Evolutionary conservation across 23 tunicate species (phyloP).

Genomic region (Aplidium turbinatum): DNA sequence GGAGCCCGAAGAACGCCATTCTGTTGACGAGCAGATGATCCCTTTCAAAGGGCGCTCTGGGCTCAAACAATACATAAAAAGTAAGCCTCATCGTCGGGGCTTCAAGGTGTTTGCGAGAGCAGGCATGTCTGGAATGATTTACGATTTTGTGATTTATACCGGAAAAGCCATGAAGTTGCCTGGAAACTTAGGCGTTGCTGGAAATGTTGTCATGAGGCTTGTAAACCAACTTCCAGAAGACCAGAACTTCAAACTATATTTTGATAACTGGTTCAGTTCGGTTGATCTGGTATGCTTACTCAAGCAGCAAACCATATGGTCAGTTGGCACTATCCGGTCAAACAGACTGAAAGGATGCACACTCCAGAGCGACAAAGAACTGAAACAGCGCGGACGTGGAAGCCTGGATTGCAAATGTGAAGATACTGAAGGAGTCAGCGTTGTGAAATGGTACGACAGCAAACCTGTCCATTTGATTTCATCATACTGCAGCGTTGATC

Average conservation of each 20-base stretch:
- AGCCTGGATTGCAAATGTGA: no score
- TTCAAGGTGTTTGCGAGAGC: constrained; percentile 29
- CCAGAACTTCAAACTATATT: constrained; percentile 10
- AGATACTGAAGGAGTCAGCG: no score
- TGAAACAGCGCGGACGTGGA: no score
- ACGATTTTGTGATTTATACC: constrained; percentile 10
- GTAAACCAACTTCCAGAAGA: constrained; percentile 17
- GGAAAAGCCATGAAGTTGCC: constrained; percentile 36
- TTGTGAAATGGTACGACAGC: no score
- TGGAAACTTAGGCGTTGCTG: constrained; percentile 20
- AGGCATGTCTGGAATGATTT: constrained; percentile 16
- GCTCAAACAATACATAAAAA: constrained; percentile 24
- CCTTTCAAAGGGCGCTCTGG: constrained; percentile 24
- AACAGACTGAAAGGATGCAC: no score
- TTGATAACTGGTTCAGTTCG: constrained; percentile 30
- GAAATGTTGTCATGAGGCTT: constrained; percentile 22
- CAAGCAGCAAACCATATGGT: no score
- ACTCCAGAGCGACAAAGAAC: no score
- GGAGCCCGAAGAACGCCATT: constrained; percentile 11
- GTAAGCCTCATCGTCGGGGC: constrained; percentile 23
- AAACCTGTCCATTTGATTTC: no score
- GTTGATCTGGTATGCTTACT: no score
- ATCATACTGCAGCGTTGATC: no score
- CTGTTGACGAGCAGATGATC: constrained; percentile 28
- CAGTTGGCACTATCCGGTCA: no score